phyloP scores from a whole-genome alignment of 2,888 invertebrate genomes.

The Polyploca ridens region DNA sequence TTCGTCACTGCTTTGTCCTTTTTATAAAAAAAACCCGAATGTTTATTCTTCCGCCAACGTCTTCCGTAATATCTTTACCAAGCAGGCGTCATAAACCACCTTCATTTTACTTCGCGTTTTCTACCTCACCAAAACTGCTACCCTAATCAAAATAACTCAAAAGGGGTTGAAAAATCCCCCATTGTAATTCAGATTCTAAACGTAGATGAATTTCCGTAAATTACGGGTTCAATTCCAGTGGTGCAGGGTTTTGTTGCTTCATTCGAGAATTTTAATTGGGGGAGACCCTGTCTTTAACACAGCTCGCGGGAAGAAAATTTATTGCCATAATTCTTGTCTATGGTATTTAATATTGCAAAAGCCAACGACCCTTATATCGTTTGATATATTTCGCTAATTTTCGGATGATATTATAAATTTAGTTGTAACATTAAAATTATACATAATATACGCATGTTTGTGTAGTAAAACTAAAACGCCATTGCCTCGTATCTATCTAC shows the following conservation, averaged over 20 bases:
- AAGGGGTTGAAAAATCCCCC: constrained; percentile 35
- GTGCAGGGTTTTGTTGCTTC: constrained; percentile 42
- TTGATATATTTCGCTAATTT: background rate
- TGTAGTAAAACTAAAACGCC: no score
- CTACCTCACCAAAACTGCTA: constrained; percentile 1
- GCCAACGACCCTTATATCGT: background rate
- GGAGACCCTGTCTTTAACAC: constrained; percentile 38
- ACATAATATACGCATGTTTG: no score
- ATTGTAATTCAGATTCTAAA: constrained; percentile 46
- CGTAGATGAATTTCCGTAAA: constrained; percentile 50
- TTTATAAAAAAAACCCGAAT: background rate
- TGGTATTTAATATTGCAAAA: constrained; percentile 8
- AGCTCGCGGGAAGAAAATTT: constrained; percentile 28
- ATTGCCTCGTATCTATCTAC: no score
- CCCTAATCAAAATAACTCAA: background rate
- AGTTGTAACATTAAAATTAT: no score
- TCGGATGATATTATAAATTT: no score
- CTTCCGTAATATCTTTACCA: background rate
- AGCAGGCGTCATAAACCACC: background rate
- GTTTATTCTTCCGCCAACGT: background rate
- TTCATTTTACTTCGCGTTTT: background rate
- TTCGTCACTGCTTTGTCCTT: background rate
- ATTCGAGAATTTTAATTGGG: constrained; percentile 57
- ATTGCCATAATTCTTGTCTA: constrained; percentile 22
- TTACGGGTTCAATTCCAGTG: constrained; percentile 35